Evolutionary conservation across 2,113 vertebrate species (phyloP), one percentile per base, ranked within the genome.

Genomic region (Nothocercus julius): DNA sequence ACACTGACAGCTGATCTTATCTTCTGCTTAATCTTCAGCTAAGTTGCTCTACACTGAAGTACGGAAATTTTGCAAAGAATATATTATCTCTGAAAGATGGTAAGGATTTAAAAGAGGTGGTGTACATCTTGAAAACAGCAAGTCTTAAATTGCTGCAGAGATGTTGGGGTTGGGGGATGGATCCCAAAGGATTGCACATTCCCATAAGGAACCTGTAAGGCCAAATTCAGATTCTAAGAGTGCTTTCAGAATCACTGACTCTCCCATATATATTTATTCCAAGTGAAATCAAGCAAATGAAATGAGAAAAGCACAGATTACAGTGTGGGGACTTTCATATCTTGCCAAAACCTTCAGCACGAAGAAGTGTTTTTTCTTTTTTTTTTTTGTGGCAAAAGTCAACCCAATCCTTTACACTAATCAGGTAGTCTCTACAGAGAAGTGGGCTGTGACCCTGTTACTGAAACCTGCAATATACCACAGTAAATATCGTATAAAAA

Each of bases 401-500:
- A 36, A 12, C 1, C 0, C n/a, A 8, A 21, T 49, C 0, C 0
- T 63, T 66, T 59, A 4, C 11, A 19, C 5, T 62, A 7, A 90
- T 56, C 32, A 34, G 8, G 19, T 7, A 10, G 2, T 11, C 5
- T 66, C 56, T 44, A 9, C 3, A 13, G 19, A 80, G 63, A 86
- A 58, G 1, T 19, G 19, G 28, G 20, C 89, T 91, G 20, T 34
- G 74, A 51, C 3, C 9, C 11, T 68, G 27, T 4, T 28, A 56
- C 3, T 5, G 6, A 64, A 67, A 68, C 92, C 49, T 67, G 27
- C 45, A 87, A 9, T 68, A 19, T 49, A 22, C 24, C 12, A 2
- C 30, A 38, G 16, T 32, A 88, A 93, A 63, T 70, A 12, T 40
- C 36, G 11, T 28, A 22, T 59, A 81, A 74, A 74, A 20, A 69